Evolutionary conservation across 1,140 invertebrate species (phyloP), one percentile per base, ranked within the genome.

Genomic region (Telenomus remus): DNA sequence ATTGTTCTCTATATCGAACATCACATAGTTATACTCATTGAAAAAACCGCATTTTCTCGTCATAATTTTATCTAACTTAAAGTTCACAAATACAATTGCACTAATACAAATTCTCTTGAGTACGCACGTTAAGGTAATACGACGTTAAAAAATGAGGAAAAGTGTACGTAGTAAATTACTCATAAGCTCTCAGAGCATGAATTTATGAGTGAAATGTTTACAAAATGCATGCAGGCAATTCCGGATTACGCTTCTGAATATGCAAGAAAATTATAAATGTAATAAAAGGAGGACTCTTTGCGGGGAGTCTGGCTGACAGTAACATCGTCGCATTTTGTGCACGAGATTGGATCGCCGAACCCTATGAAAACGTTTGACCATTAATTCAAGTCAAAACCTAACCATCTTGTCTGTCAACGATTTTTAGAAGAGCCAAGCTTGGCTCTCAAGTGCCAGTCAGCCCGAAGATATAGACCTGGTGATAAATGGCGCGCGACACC

Each of bases 341-440:
- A 15, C 48, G 39, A 69, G 57, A 73, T 72, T 73, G 68, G 69
- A 69, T 66, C 63, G 60, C 53, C n/a, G n/a, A n/a, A n/a, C n/a
- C n/a, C n/a, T n/a, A n/a, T n/a, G n/a, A n/a, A 66, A 78, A 68
- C 56, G 65, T 63, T 57, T 63, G 60, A 71, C 65, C 76, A 78
- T 78, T 78, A 78, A 68, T 78, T 71, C 66, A 60, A 71, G 61
- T 78, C 70, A 64, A 55, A 71, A 66, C 35, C 44, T 69, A 77
- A 69, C 70, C 49, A 33, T 61, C 43, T 66, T 66, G 61, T 74
- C 65, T 68, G 76, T 78, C 76, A 74, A 78, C 61, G 33, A 71
- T 71, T 74, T 74, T 74, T 55, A 50, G 61, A 42, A 50, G 50
- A 34, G 37, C 19, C 39, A 60, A 57, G 34, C 12, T 59, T 19